phyloP scores from a whole-genome alignment of 2,888 invertebrate species.

The Protonemura montana region DNA sequence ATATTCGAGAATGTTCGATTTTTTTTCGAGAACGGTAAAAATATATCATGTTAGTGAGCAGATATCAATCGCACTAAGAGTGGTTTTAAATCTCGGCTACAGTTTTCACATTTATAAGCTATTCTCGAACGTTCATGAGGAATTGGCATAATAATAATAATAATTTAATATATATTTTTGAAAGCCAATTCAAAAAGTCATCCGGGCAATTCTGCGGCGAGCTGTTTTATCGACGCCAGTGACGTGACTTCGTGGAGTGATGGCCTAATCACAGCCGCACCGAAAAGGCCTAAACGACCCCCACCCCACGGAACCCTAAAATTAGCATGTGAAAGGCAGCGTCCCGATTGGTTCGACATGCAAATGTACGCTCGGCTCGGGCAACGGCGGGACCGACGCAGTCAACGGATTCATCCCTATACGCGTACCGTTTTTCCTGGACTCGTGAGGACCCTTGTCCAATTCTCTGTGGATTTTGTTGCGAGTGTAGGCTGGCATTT shows the following conservation, averaged over 20 bases:
- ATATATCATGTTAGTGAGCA: no score
- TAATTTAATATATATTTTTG: no score
- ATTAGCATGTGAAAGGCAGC: constrained; percentile 14
- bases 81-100: background rate
- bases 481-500: no score
- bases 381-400: background rate
- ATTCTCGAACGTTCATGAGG: background rate
- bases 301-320: background rate
- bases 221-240: background rate
- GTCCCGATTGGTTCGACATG: constrained; percentile 7
- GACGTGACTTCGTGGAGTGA: constrained; percentile 24
- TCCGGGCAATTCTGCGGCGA: background rate
- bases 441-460: no score
- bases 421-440: no score
- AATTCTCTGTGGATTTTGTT: no score
- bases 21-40: no score
- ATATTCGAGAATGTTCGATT: no score
- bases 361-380: background rate
- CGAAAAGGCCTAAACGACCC: background rate
- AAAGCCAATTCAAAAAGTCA: background rate
- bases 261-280: constrained; percentile 18
- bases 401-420: no score
- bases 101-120: background rate
- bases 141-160: no score
- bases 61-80: no score